phyloP scores from a whole-genome alignment of 2,888 invertebrate genomes.

The Ormyrus nitidulus region DNA sequence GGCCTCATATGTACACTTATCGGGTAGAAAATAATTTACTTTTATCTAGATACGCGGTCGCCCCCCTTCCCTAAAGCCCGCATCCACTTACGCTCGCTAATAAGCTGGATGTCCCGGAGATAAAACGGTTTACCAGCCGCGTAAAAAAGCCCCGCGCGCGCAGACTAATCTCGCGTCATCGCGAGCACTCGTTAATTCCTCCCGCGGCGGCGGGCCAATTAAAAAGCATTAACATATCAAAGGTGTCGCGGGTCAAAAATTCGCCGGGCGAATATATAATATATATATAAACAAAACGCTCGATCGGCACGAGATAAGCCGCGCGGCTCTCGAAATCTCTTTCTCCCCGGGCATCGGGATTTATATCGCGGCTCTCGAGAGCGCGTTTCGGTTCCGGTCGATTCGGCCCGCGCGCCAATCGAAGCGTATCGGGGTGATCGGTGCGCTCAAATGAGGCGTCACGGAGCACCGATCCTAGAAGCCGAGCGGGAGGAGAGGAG shows the following conservation, averaged over 20 bases:
- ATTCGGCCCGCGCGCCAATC: background rate
- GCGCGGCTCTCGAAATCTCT: background rate
- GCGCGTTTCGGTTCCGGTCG: constrained; percentile 8
- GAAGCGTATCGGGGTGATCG: constrained; percentile 44
- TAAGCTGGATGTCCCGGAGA: constrained; percentile 15
- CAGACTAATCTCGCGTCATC: background rate
- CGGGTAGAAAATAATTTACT: constrained; percentile 16
- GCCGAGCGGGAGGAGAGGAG: background rate
- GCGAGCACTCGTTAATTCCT: background rate
- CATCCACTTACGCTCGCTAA: constrained; percentile 9
- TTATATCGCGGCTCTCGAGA: constrained; percentile 13
- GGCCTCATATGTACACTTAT: background rate
- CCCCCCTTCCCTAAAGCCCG: background rate
- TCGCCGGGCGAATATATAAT: background rate
- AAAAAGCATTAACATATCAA: background rate
- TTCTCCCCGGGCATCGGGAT: constrained; percentile 6
- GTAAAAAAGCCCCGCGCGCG: background rate
- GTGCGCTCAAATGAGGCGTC: constrained; percentile 37
- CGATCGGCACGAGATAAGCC: background rate
- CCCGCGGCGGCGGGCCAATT: background rate
- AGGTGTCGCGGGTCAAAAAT: background rate
- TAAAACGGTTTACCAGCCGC: background rate
- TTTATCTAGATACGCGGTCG: constrained; percentile 12
- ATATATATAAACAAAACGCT: background rate
- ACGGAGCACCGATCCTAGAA: background rate